Percentiles rank a stretch among this genome's conserved stretches.
phyloP scores from a whole-genome alignment of 2,888 invertebrate species.

The Epirrhoe alternata region DNA sequence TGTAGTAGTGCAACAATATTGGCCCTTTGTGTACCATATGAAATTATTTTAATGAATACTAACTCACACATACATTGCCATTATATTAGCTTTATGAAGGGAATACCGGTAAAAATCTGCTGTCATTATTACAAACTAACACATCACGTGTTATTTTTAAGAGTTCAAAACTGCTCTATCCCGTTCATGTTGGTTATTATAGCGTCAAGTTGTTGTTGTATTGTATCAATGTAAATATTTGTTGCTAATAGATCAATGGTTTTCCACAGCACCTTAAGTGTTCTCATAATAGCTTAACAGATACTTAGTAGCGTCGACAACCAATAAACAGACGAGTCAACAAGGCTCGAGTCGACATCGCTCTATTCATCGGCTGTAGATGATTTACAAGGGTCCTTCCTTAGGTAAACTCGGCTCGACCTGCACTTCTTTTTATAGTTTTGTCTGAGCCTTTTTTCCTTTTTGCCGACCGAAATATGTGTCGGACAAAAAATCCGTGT shows the following conservation, averaged over 20 bases:
- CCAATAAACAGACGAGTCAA: conserved; percentile 82
- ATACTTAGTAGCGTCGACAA: conserved; percentile 79
- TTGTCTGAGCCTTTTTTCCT: conserved; percentile 78
- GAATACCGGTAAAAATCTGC: conserved; percentile 37
- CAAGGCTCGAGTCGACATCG: conserved; percentile 74
- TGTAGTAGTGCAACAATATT: conserved; percentile 81
- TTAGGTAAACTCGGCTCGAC: conserved; percentile 82
- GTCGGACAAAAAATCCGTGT: conserved; percentile 77
- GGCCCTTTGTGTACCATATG: conserved; percentile 65
- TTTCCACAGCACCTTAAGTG: conserved; percentile 59
- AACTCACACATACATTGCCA: conserved; percentile 49
- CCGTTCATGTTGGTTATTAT: not conserved
- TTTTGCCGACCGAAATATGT: conserved; percentile 79
- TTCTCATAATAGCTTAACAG: conserved; percentile 75
- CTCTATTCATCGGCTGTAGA: conserved; percentile 79
- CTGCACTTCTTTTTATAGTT: conserved; percentile 82
- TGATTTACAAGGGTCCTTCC: conserved; percentile 85
- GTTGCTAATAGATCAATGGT: conserved; percentile 50
- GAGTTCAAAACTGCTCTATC: not conserved
- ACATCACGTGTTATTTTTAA: conserved; percentile 7
- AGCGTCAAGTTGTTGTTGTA: conserved; percentile 7
- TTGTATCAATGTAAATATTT: conserved; percentile 37
- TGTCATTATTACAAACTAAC: conserved; percentile 14
- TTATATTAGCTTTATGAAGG: conserved; percentile 25
- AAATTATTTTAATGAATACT: conserved; percentile 70